Evolutionary conservation across 2,113 vertebrate species (phyloP).

Genomic region (Odontesthes bonariensis): DNA sequence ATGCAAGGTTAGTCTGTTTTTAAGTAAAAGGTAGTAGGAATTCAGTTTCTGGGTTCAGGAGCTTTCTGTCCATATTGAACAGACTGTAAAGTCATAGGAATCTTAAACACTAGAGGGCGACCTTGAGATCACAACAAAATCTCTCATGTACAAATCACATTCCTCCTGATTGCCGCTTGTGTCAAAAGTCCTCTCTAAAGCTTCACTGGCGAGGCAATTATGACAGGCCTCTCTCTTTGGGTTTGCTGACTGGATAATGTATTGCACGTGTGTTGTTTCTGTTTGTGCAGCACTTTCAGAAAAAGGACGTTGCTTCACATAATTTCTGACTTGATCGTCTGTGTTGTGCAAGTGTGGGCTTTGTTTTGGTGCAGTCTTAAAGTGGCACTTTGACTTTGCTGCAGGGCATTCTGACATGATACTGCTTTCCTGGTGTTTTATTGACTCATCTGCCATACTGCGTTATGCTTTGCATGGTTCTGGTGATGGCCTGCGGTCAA

Average conservation of each 20-base stretch:
- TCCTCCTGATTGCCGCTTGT: conserved; percentile 79
- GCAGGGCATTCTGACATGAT: conserved; percentile 25
- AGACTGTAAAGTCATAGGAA: conserved; percentile 81
- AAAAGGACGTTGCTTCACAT: neutral
- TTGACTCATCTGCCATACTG: conserved; percentile 80
- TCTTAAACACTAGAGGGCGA: conserved; percentile 76
- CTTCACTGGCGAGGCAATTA: conserved; percentile 78
- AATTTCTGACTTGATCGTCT: neutral
- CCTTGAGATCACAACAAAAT: conserved; percentile 62
- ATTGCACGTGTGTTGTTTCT: conserved; percentile 52
- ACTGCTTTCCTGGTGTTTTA: conserved; percentile 53
- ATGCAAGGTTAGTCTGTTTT: conserved; percentile 86
- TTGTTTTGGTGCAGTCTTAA: conserved; percentile 5
- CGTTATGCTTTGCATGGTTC: conserved; percentile 79
- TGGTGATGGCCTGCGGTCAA: conserved; percentile 82
- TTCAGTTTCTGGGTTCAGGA: neutral
- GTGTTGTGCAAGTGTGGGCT: neutral
- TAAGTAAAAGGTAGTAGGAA: neutral
- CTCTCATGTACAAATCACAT: conserved; percentile 49
- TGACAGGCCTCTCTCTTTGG: conserved; percentile 75
- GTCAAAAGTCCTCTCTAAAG: conserved; percentile 70
- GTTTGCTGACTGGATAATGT: conserved; percentile 72
- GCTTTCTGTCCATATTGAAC: neutral
- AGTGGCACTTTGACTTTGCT: conserved; percentile 16
- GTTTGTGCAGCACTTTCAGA: conserved; percentile 27